Percentiles rank a stretch among this genome's conserved stretches.
Conservation (phyloP, 2,888 invertebrate genomes). For the Tillus elongatus region DNA sequence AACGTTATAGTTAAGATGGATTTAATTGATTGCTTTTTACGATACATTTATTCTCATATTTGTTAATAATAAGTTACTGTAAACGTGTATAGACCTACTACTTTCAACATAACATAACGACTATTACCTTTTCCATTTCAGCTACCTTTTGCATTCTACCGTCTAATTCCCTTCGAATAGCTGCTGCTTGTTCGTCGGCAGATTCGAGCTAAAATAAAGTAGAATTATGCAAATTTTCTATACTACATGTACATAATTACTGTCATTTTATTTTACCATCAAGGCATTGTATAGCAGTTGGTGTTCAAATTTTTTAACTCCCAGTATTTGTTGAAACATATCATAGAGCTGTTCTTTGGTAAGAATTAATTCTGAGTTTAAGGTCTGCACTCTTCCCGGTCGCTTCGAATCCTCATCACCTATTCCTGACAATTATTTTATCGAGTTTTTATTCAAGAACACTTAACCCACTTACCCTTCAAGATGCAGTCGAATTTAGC, state of each 20-base stretch:
- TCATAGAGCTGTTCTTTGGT: slow-evolving; percentile 99
- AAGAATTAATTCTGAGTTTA: slow-evolving; percentile 88
- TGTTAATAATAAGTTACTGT: too few species aligned
- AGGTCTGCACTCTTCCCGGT: slow-evolving; percentile 75
- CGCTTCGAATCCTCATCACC: slow-evolving; percentile 83
- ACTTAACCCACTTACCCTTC: too few species aligned
- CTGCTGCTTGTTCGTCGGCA: slow-evolving; percentile 98
- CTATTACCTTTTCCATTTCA: slow-evolving; percentile 88
- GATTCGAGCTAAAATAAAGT: slow-evolving; percentile 77
- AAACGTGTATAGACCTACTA: too few species aligned
- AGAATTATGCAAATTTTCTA: neutral
- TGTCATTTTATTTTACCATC: slow-evolving; percentile 55
- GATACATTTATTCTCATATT: too few species aligned
- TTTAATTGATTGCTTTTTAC: too few species aligned
- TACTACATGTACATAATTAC: neutral
- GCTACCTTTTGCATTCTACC: slow-evolving; percentile 94
- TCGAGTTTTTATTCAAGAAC: too few species aligned
- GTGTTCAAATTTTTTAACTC: slow-evolving; percentile 99
- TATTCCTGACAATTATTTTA: slow-evolving; percentile 41
- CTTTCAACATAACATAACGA: too few species aligned
- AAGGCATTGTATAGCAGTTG: slow-evolving; percentile 97
- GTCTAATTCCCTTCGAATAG: slow-evolving; percentile 95
- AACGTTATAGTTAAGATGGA: too few species aligned
- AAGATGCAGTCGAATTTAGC: slow-evolving; percentile 99
- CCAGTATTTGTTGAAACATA: slow-evolving; percentile 98